Conservation (phyloP, 1,140 invertebrate species). For the Portunus trituberculatus region DNA sequence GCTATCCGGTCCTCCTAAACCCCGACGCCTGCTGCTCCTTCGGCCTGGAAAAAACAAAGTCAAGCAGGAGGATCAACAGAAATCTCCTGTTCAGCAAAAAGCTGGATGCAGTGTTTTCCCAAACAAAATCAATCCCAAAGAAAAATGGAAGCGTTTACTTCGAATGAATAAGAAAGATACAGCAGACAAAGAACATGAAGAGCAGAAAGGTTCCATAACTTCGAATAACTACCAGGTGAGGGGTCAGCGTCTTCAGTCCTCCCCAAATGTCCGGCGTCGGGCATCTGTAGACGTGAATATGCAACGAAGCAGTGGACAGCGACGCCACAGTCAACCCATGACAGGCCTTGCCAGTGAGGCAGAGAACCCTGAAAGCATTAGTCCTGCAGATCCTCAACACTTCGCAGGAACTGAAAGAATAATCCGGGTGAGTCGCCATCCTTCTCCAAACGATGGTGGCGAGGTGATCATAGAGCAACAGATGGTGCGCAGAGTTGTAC, state of each 20-base stretch:
- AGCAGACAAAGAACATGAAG: background rate
- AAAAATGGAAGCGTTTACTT: background rate
- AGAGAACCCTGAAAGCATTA: background rate
- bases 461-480: background rate
- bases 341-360: background rate
- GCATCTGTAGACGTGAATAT: background rate
- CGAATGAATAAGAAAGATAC: background rate
- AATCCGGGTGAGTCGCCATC: background rate
- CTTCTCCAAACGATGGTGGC: background rate
- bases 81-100: background rate
- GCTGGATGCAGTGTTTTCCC: background rate
- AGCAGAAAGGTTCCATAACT: background rate
- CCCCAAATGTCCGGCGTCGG: background rate
- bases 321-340: background rate
- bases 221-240: background rate
- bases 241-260: background rate
- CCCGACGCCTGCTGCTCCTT: constrained; percentile 44
- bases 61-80: background rate
- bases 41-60: constrained; percentile 29
- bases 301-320: background rate
- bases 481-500: background rate
- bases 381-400: background rate
- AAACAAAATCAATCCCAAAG: background rate
- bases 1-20: constrained; percentile 43
- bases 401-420: background rate